These are phyloP conservation scores for Venusia cambrica DNA, from an alignment of 2,888 invertebrate species.

Conservation along the genomic window DNA sequence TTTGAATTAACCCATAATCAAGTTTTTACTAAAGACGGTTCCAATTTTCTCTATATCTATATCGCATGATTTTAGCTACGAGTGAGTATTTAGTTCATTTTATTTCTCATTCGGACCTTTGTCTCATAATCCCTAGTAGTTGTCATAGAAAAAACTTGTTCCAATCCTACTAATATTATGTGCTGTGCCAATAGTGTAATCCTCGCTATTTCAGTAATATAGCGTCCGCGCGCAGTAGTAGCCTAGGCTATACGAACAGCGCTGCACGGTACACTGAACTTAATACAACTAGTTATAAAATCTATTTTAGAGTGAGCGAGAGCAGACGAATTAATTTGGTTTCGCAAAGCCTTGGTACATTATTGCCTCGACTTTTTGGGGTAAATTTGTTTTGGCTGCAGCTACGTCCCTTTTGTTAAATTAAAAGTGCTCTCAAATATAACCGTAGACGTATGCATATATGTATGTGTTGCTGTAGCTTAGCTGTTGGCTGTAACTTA, in stretches of 20 bases:
- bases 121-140: too few relatives aligned
- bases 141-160: too few relatives aligned
- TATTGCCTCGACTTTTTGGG: conserved; percentile 26
- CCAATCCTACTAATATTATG: not conserved
- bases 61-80: too few relatives aligned
- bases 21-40: too few relatives aligned
- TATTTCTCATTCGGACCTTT: too few relatives aligned
- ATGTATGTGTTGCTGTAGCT: too few relatives aligned
- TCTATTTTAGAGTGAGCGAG: conserved; percentile 1
- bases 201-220: conserved; percentile 17
- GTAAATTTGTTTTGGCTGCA: conserved; percentile 9
- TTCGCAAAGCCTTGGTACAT: conserved; percentile 26
- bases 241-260: conserved; percentile 11
- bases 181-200: conserved; percentile 19
- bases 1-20: too few relatives aligned
- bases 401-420: conserved; percentile 1
- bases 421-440: conserved; percentile 1
- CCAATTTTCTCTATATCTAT: too few relatives aligned
- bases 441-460: too few relatives aligned
- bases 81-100: too few relatives aligned
- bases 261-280: conserved; percentile 3
- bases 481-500: too few relatives aligned
- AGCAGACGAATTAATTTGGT: conserved; percentile 24
- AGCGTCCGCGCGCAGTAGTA: conserved; percentile 14
- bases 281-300: conserved; percentile 1